phyloP scores from a whole-genome alignment of 2,797 vertebrate species.

The Protonibea diacanthus region DNA sequence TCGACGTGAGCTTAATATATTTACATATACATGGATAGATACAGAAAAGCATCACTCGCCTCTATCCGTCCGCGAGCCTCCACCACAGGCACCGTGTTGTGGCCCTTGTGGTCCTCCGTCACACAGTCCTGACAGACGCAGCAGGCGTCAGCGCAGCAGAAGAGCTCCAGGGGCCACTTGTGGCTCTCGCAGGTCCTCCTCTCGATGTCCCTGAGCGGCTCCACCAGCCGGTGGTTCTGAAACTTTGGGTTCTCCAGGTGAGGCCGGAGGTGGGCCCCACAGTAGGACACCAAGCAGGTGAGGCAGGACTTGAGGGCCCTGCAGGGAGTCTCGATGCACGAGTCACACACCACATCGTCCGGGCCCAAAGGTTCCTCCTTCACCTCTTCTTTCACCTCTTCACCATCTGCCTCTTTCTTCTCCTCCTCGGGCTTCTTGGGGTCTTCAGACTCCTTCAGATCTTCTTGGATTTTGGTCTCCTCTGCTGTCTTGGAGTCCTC shows the following conservation, averaged over 20 bases:
- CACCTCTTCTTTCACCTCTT: slow-evolving; percentile 12
- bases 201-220: slow-evolving; percentile 86
- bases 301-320: slow-evolving; percentile 86
- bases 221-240: slow-evolving; percentile 81
- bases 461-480: slow-evolving; percentile 60
- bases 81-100: slow-evolving; percentile 74
- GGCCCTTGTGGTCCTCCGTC: slow-evolving; percentile 82
- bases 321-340: slow-evolving; percentile 83
- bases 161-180: slow-evolving; percentile 85
- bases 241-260: slow-evolving; percentile 88
- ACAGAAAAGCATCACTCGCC: slow-evolving; percentile 55
- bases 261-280: slow-evolving; percentile 84
- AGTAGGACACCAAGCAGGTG: slow-evolving; percentile 88
- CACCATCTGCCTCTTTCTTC: slow-evolving; percentile 5
- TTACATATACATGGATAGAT: not conserved
- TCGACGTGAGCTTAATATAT: not conserved
- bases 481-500: slow-evolving; percentile 35
- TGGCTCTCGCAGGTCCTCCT: slow-evolving; percentile 87
- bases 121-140: slow-evolving; percentile 89
- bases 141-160: slow-evolving; percentile 83
- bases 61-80: slow-evolving; percentile 78
- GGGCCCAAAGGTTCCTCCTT: slow-evolving; percentile 68
- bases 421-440: slow-evolving; percentile 45
- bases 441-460: slow-evolving; percentile 60
- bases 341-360: slow-evolving; percentile 84